Conservation (phyloP, 2,888 invertebrate species). For the Chaitophorus viminalis region DNA sequence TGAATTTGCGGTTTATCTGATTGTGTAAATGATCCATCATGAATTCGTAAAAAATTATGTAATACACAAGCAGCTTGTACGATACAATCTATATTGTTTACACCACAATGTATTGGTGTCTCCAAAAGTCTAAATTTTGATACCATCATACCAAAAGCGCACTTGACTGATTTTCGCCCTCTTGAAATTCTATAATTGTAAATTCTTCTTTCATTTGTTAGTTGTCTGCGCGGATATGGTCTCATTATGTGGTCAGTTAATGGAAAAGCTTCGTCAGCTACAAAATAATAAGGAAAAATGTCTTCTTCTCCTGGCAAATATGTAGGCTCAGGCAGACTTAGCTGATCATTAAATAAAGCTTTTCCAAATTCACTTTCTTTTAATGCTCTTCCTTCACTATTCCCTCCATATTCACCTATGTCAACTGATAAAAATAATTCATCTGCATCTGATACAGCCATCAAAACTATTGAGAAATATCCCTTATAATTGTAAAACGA, state of each 20-base stretch:
- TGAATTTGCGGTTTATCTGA: not conserved
- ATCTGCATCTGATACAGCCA: slow-evolving; percentile 28
- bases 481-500: slow-evolving; percentile 1
- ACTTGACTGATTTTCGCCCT: slow-evolving; percentile 18
- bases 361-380: slow-evolving; percentile 4
- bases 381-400: slow-evolving; percentile 19
- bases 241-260: slow-evolving; percentile 14
- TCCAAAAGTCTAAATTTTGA: slow-evolving; percentile 8
- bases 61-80: not conserved
- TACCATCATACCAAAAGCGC: slow-evolving; percentile 7
- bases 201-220: slow-evolving; percentile 17
- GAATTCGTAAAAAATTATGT: not conserved
- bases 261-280: slow-evolving; percentile 25
- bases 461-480: not conserved
- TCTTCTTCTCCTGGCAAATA: slow-evolving; percentile 11
- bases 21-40: not conserved
- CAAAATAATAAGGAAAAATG: slow-evolving; percentile 30
- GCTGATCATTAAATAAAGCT: not conserved
- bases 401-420: slow-evolving; percentile 14
- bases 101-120: not conserved
- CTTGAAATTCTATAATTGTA: slow-evolving; percentile 33
- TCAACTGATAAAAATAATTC: slow-evolving; percentile 14
- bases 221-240: slow-evolving; percentile 33
- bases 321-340: not conserved
- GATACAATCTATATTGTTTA: not conserved